A percentile compares a stretch with the other conserved stretches of the same genome.
Conservation (phyloP, 2,113 vertebrate genomes). For the Tonatia bakeri region DNA sequence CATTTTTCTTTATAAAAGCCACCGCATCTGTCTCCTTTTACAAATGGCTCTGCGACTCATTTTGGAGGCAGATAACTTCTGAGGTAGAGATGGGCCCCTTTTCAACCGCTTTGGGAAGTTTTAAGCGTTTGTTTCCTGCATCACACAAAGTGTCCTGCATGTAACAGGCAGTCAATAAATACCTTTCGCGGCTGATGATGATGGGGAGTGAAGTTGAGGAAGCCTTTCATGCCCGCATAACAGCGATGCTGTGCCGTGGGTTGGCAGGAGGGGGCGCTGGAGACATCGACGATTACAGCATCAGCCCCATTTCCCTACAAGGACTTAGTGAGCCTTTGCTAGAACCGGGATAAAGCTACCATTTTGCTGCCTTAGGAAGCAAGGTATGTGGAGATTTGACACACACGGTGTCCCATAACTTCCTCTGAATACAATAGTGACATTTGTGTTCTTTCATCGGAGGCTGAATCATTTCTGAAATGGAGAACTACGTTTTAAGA, state of each 20-base stretch:
- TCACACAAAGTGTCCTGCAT: not conserved
- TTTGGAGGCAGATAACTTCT: not conserved
- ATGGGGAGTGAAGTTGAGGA: constrained; percentile 22
- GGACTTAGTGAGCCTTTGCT: constrained; percentile 5
- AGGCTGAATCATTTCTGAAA: constrained; percentile 59
- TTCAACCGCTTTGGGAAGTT: not conserved
- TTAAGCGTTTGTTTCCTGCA: not conserved
- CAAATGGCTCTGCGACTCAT: not conserved
- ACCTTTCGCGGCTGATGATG: not conserved
- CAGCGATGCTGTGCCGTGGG: not conserved
- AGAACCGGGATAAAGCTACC: constrained; percentile 44
- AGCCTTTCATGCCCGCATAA: constrained; percentile 17
- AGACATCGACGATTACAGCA: not conserved
- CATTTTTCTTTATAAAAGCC: not conserved
- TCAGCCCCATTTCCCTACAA: not conserved
- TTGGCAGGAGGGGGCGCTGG: not conserved
- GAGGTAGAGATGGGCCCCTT: not conserved
- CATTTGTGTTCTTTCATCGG: constrained; percentile 53
- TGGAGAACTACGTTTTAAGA: constrained; percentile 54
- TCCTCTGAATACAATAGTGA: constrained; percentile 11
- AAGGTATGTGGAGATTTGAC: constrained; percentile 54
- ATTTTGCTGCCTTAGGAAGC: constrained; percentile 58
- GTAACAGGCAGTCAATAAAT: not conserved
- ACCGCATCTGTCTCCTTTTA: not conserved
- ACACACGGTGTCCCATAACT: not conserved